Base-by-base conservation (phyloP, 2,888 invertebrate species). In the Drosophila subquinaria region DNA sequence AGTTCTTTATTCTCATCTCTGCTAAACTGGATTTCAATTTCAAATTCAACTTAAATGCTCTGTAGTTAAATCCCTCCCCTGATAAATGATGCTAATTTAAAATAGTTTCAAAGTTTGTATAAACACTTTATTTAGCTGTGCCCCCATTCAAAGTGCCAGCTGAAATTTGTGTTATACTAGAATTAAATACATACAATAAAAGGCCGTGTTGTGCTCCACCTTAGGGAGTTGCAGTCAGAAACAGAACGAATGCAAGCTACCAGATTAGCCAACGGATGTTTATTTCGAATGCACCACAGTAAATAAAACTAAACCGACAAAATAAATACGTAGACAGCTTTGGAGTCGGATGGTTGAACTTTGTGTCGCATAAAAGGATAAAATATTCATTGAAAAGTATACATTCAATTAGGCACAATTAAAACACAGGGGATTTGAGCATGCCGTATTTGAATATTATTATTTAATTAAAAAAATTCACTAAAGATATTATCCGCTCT, bases 171-270 rank as follows among this genome's bases (percentile, higher is more conserved):
- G 43, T 20, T 38, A 48, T 9, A 27, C 38, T 27, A 17, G 30
- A 15, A 60, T 56, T 68, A 68, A 75, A 71, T 71, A 75, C 63
- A 67, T 63, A 36, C 36, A 38, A 5, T 4, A 36, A 71, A 71
- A 9, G 56, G 56, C 56, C 52, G 11, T 66, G 52, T 40, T 57
- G 27, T 23, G 23, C 6, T 10, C 10, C 23, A 33, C 75, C 75
- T 60, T 17, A 5, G 75, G 59, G 75, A 72, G 45, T 60, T 35
- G 45, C 38, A 56, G 47, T 52, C 59, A 30, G 13, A 33, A 43
- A 45, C 43, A 59, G 67, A 56, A 50, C n/a, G 6, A 40, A 42
- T 35, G 42, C n/a, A 56, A 69, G 38, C 42, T 47, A 36, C 43
- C 61, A 43, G 38, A 30, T 30, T 27, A 33, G 48, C 23, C 23